Conservation (phyloP, 1,140 invertebrate genomes). For the Magallana angulata region DNA sequence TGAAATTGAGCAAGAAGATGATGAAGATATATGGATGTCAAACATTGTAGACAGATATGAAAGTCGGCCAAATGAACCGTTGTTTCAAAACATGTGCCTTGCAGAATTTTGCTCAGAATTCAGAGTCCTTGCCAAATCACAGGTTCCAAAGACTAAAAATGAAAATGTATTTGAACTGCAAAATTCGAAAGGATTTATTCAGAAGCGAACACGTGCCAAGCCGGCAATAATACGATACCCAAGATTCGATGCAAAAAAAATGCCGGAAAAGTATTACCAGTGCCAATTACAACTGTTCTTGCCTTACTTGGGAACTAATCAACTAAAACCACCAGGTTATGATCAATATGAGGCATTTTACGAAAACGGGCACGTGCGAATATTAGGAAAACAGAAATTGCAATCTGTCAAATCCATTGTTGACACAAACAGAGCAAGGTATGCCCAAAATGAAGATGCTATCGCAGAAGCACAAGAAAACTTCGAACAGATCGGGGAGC, state of each 20-base stretch:
- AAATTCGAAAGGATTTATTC: conserved; percentile 53
- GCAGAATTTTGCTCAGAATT: no score
- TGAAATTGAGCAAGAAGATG: background rate
- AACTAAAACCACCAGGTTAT: conserved; percentile 53
- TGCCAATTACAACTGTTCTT: conserved; percentile 34
- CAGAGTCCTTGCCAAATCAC: background rate
- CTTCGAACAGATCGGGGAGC: background rate
- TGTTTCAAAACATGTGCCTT: background rate
- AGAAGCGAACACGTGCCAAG: conserved; percentile 24
- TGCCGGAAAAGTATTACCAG: background rate
- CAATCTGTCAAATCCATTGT: conserved; percentile 36
- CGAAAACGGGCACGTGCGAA: conserved; percentile 35
- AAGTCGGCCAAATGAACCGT: background rate
- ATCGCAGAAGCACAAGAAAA: conserved; percentile 20
- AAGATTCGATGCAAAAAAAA: background rate
- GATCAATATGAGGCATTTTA: conserved; percentile 47
- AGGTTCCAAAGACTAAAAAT: conserved; percentile 9
- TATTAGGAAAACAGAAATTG: background rate
- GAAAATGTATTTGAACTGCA: conserved; percentile 41
- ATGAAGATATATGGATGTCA: background rate
- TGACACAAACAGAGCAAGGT: conserved; percentile 7
- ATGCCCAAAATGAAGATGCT: conserved; percentile 31
- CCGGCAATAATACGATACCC: conserved; percentile 23
- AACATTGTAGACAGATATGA: background rate
- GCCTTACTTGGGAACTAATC: conserved; percentile 37